These are phyloP conservation scores for Silurus aristotelis DNA, from an alignment of 2,797 vertebrate genomes.

Conservation along the genomic window DNA sequence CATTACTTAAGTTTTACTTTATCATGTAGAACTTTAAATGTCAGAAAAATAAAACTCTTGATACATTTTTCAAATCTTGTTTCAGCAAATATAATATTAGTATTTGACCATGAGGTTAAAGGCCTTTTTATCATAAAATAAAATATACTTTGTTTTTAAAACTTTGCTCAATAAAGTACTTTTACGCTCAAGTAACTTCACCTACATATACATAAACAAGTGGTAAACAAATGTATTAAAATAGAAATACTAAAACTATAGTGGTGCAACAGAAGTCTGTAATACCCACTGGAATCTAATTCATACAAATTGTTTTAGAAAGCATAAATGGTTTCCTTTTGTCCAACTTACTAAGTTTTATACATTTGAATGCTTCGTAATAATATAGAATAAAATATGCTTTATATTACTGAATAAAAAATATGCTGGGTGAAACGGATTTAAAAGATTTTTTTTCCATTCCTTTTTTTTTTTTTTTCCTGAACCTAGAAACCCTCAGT, in stretches of 20 bases:
- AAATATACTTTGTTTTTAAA: conserved; percentile 99
- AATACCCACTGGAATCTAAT: conserved; percentile 97
- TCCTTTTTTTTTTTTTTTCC: conserved; percentile 72
- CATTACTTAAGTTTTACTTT: conserved; percentile 98
- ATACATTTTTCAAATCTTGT: conserved; percentile 99
- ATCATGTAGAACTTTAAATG: conserved; percentile 99
- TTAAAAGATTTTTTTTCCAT: conserved; percentile 76
- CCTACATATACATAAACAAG: conserved; percentile 99
- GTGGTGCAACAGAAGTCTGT: conserved; percentile 96
- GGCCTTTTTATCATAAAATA: conserved; percentile 99
- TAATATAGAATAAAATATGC: conserved; percentile 99
- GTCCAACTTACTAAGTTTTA: conserved; percentile 85
- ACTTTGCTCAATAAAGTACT: conserved; percentile 99
- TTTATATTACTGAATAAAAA: conserved; percentile 99
- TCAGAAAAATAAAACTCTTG: conserved; percentile 99
- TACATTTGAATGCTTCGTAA: conserved; percentile 91
- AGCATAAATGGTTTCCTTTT: conserved; percentile 89
- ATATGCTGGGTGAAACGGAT: conserved; percentile 94
- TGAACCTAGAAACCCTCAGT: conserved; percentile 94
- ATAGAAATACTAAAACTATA: conserved; percentile 99
- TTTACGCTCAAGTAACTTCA: conserved; percentile 99
- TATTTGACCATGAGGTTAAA: conserved; percentile 99
- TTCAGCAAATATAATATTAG: conserved; percentile 99
- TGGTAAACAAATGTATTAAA: conserved; percentile 99
- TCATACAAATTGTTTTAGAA: conserved; percentile 96